Evolutionary conservation across 2,888 invertebrate species (phyloP).

Genomic region (Parelbella ahira): DNA sequence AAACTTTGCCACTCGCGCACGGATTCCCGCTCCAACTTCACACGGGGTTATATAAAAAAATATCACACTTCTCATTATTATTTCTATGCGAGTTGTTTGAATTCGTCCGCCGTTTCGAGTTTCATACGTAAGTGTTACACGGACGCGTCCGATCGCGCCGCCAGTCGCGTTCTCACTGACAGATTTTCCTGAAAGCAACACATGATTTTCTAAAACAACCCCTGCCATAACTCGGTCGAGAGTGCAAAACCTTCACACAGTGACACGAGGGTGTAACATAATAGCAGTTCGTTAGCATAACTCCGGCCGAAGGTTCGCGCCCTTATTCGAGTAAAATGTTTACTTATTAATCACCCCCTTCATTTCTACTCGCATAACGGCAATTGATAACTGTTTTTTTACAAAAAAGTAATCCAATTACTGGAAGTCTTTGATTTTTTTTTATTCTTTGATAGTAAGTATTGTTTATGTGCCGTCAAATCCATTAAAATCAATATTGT

Average conservation of each 20-base stretch:
- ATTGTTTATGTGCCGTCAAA: too few relatives aligned
- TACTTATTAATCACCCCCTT: constrained; percentile 55
- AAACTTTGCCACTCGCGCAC: constrained; percentile 28
- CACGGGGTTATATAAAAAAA: constrained; percentile 24
- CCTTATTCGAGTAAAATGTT: constrained; percentile 62
- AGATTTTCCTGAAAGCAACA: constrained; percentile 66
- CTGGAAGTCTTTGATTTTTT: not conserved
- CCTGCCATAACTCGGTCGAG: constrained; percentile 72
- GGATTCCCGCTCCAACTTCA: constrained; percentile 38
- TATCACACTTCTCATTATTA: constrained; percentile 6
- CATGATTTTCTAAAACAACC: constrained; percentile 72
- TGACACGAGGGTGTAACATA: constrained; percentile 72
- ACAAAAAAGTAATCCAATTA: constrained; percentile 16
- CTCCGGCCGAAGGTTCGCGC: constrained; percentile 48
- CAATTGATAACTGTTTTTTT: constrained; percentile 14
- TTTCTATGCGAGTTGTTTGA: constrained; percentile 9
- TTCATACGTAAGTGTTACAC: constrained; percentile 14
- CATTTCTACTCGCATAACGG: too few relatives aligned
- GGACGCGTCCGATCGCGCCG: constrained; percentile 46
- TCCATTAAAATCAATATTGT: too few relatives aligned
- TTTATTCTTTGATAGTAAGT: too few relatives aligned
- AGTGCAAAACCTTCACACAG: constrained; percentile 78
- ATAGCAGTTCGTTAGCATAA: constrained; percentile 76
- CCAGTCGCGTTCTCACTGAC: constrained; percentile 43
- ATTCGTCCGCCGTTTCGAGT: constrained; percentile 22